Percentiles rank a stretch among this genome's conserved stretches.
Conservation (phyloP, 2,888 invertebrate species). For the Agonopterix subpropinquella region DNA sequence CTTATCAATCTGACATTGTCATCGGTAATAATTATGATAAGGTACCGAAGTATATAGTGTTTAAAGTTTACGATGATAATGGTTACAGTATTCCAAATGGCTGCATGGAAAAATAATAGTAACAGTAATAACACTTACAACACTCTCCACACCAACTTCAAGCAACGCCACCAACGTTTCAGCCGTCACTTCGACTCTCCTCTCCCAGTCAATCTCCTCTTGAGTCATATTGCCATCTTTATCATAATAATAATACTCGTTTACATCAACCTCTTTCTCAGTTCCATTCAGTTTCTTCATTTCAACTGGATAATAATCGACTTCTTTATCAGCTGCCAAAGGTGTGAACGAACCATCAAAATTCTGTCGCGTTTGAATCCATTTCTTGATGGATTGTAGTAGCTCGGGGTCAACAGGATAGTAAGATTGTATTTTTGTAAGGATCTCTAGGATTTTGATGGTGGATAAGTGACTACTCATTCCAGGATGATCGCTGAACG, state of each 20-base stretch:
- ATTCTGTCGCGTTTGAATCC: conserved; percentile 77
- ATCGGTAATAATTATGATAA: too few relatives aligned
- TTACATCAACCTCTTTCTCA: conserved; percentile 51
- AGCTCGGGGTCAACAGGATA: conserved; percentile 78
- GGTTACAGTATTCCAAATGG: too few relatives aligned
- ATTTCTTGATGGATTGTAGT: conserved; percentile 74
- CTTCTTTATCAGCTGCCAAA: conserved; percentile 74
- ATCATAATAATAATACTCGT: conserved; percentile 68
- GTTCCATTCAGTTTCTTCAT: conserved; percentile 50
- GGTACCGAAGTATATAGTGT: too few relatives aligned
- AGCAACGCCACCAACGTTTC: conserved; percentile 77
- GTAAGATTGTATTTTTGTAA: conserved; percentile 77
- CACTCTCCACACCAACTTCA: conserved; percentile 77
- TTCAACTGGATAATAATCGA: conserved; percentile 64
- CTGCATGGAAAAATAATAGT: too few relatives aligned
- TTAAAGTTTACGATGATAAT: too few relatives aligned
- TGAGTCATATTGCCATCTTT: conserved; percentile 69
- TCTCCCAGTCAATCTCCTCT: conserved; percentile 67
- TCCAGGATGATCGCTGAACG: conserved; percentile 80
- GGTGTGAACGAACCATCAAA: conserved; percentile 78
- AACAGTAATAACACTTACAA: conserved; percentile 46
- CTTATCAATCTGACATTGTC: too few relatives aligned
- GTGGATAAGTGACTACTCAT: conserved; percentile 78
- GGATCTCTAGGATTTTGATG: conserved; percentile 75
- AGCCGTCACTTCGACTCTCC: conserved; percentile 77